Base-by-base conservation (phyloP, 2,888 invertebrate species). In the Dione juno region DNA sequence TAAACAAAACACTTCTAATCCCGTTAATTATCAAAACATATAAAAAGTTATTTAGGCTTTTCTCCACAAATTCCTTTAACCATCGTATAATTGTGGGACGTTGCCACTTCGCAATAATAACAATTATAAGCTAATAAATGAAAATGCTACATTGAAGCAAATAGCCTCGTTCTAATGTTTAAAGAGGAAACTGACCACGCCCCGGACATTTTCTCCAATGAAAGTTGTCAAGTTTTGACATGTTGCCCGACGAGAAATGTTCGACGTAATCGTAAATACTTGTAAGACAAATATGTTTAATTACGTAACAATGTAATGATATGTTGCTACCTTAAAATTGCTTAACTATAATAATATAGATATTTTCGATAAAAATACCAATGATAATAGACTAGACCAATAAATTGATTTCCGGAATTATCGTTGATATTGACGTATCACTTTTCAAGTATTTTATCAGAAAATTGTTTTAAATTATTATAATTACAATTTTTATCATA, bases 171-270 rank as follows among this genome's bases (percentile, higher is more conserved):
- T 43, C 53, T 37, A 58, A 70, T 64, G 50, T 64, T 37, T 37
- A 41, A 66, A 45, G 53, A 70, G 54, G 66, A 59, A 66, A 50
- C 35, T 40, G 28, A 61, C 66, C 70, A 66, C 70, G 54, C 70
- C 70, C 43, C 61, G 40, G 43, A 28, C 66, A 70, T 67, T 70
- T 70, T 70, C 61, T 66, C 66, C 59, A 35, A 70, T 59, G 70
- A 67, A 70, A 70, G 70, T 66, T 70, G 66, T 54, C 70, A 67
- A 63, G 61, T 58, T 66, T 58, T 69, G 69, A 69, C 43, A 66
- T 66, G 69, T 16, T 57, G 69, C 28, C 28, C 13, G 41, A 63
- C 70, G 59, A 54, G 70, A 54, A 41, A 28, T 52, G 52, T 53
- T 63, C 61, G 61, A 68, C 53, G 35, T 59, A 35, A 67, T 61